phyloP scores from a whole-genome alignment of 1,140 invertebrate species.

The Zaprionus capensis region DNA sequence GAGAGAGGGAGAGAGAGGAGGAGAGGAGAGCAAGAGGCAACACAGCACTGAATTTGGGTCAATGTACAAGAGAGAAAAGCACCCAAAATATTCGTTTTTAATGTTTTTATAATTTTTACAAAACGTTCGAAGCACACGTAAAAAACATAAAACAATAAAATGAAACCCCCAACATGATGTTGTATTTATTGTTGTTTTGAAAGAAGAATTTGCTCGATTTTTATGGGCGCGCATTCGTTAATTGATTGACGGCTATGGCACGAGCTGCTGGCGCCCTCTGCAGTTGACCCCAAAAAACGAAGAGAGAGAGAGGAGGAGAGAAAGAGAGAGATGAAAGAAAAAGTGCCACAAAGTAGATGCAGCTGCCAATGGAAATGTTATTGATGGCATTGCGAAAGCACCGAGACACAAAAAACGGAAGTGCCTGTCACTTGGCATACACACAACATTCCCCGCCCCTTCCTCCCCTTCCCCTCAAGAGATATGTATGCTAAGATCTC shows the following conservation, averaged over 20 bases:
- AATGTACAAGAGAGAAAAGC: slow-evolving; percentile 35
- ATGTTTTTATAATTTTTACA: slow-evolving; percentile 68
- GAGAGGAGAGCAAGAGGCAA: neutral
- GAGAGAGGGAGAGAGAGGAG: neutral
- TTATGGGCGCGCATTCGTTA: slow-evolving; percentile 28
- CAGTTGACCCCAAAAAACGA: slow-evolving; percentile 37
- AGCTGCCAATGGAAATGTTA: slow-evolving; percentile 30
- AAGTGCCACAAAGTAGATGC: slow-evolving; percentile 40
- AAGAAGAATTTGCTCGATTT: slow-evolving; percentile 31
- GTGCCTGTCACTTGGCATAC: slow-evolving; percentile 36
- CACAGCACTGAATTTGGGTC: slow-evolving; percentile 38
- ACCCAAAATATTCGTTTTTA: slow-evolving; percentile 37
- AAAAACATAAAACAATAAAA: slow-evolving; percentile 9
- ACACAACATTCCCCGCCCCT: neutral
- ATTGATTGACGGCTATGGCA: slow-evolving; percentile 51
- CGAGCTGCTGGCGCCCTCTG: slow-evolving; percentile 19
- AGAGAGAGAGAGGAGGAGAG: neutral
- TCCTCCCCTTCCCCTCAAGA: neutral
- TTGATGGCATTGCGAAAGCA: slow-evolving; percentile 41
- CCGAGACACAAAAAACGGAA: slow-evolving; percentile 32
- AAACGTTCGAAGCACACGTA: slow-evolving; percentile 15
- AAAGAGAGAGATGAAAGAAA: neutral
- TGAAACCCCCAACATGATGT: slow-evolving; percentile 3
- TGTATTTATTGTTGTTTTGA: slow-evolving; percentile 47
- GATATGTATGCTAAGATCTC: neutral